These are phyloP conservation scores for Melitaea cinxia DNA, from an alignment of 1,140 invertebrate species.

Conservation along the genomic window DNA sequence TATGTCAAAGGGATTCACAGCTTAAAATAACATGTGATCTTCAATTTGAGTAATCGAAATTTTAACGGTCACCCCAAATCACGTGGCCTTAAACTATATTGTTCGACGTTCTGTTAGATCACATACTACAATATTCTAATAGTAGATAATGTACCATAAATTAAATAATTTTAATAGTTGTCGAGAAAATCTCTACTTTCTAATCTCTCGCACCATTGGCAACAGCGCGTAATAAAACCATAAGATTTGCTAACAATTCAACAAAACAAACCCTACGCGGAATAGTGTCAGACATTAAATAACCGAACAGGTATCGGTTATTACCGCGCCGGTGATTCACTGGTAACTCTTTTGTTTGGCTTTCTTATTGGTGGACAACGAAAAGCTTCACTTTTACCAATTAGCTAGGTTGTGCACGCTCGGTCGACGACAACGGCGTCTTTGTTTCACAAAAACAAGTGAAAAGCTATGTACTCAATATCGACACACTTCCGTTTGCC, in stretches of 20 bases:
- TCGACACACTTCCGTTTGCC: slow-evolving; percentile 54
- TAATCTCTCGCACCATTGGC: slow-evolving; percentile 25
- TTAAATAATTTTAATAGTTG: slow-evolving; percentile 7
- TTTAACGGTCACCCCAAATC: slow-evolving; percentile 63
- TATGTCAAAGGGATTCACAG: slow-evolving; percentile 37
- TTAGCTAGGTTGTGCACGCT: slow-evolving; percentile 62
- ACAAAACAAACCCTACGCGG: slow-evolving; percentile 28
- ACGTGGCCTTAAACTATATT: not conserved
- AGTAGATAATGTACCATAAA: slow-evolving; percentile 5
- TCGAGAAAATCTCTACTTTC: slow-evolving; percentile 23
- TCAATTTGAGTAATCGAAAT: slow-evolving; percentile 66
- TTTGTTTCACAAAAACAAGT: slow-evolving; percentile 72
- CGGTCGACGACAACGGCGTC: slow-evolving; percentile 50
- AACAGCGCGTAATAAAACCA: slow-evolving; percentile 24
- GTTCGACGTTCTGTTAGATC: not conserved
- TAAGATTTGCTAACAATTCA: slow-evolving; percentile 42
- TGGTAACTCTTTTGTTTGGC: slow-evolving; percentile 61
- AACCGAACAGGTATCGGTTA: slow-evolving; percentile 34
- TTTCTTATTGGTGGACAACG: slow-evolving; percentile 63
- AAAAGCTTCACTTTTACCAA: slow-evolving; percentile 77
- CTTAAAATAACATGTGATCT: slow-evolving; percentile 59
- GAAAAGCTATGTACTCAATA: slow-evolving; percentile 58
- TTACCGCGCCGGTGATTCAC: slow-evolving; percentile 47
- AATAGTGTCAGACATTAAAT: slow-evolving; percentile 38
- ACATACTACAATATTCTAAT: not conserved